Base-by-base conservation (phyloP, 2,113 vertebrate genomes). In the Pelobates fuscus region DNA sequence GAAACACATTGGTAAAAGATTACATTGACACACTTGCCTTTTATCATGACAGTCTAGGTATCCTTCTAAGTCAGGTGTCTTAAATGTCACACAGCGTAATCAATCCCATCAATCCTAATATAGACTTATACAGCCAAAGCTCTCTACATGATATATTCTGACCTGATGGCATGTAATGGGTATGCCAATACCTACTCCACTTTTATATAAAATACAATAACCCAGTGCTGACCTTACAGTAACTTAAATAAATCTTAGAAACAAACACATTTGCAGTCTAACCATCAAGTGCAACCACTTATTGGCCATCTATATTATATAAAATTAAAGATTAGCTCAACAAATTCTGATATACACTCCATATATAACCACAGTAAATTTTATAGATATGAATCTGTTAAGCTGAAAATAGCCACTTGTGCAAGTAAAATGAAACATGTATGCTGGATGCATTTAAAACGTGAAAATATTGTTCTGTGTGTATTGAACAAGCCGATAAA, bases 121-220 rank as follows among this genome's bases (percentile, higher is more conserved):
- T 32, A 61, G 37, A 52, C 32, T 15, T 54, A 60, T 52, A 68
- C 58, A 24, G 64, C 27, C 41, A 18, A 49, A 26, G 46, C 20
- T 8, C 25, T 5, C 20, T 7, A 68, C 55, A 27, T 68, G 55
- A 77, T 68, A 61, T 77, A 68, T 68, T 61, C 46, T 29, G 12
- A 25, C 18, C 18, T 77, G 43, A 61, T 77, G 73, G 43, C 27
- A 68, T 61, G 43, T 77, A 77, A 68, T 68, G 43, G 24, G 25
- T 68, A 61, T 68, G 73, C 65, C 64, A 77, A 77, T 77, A 76
- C 12, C 18, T 67, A 60, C 26, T 61, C 17, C 23, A 60, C 10
- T 68, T 77, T 77, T 68, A 68, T 77, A 61, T 61, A 60, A 60
- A 77, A 77, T 77, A 68, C 73, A 77, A 77, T 77, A 61, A 46